Base-by-base conservation (phyloP, 1,140 invertebrate genomes). In the Drosophila triauraria region DNA sequence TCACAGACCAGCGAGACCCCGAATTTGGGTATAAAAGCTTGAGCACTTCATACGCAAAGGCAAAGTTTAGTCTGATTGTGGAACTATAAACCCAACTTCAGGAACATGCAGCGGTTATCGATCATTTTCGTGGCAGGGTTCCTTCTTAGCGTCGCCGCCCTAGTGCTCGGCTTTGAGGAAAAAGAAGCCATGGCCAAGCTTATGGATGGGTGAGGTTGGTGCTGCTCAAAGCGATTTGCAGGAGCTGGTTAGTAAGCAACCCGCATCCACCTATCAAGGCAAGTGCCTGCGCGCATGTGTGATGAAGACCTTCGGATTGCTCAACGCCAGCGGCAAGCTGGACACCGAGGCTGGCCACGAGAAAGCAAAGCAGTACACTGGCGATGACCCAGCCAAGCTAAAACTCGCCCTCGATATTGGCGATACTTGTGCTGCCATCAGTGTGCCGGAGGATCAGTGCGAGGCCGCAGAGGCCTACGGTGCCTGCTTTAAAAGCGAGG, bases 281-380 rank as follows among this genome's bases (percentile, higher is more conserved):
- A 91, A 91, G 54, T 91, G 86, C 57, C 25, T 91, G 50, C 76
- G 86, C 6, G 68, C 87, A 63, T 91, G 86, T 44, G 62, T 91
- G 12, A 91, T 91, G 82, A 91, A 91, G 25, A 82, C 43, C n/a
- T 71, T 77, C 15, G 58, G 64, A 0, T 1, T 91, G 10, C 6
- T 91, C 3, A 40, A 38, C 23, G 72, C 27, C 17, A 63, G 65
- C 35, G 87, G 87, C 8, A 91, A 91, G 32, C 42, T 91, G 48
- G 82, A 86, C 7, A 53, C 13, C 17, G 46, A 42, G 0, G 68
- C 69, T 13, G 75, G 38, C 5, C 75, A 53, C 1, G 88, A 82
- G 25, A 91, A 91, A 67, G 80, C 91, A 13, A 90, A 91, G 53
- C 61, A 91, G 48, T 85, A 77, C 15, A 74, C 71, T 0, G 72